Base-by-base conservation (phyloP, 2,888 invertebrate genomes). In the Caenorhabditis doughertyi region DNA sequence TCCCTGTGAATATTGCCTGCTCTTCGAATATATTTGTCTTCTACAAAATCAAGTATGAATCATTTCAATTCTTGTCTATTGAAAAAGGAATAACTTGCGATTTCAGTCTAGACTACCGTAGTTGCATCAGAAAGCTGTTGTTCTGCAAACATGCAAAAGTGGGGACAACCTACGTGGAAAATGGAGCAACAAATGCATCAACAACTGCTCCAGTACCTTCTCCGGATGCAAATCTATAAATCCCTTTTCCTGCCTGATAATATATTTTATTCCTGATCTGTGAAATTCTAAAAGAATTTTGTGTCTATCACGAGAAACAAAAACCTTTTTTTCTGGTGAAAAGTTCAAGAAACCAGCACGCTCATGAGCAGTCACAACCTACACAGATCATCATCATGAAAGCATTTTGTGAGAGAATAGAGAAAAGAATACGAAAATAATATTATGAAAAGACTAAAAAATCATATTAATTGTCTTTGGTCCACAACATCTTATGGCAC, bases 21-120 rank as follows among this genome's bases (percentile, higher is more conserved):
- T 55, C 74, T 1, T 65, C 74, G 4, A 74, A 74, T 35, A 44
- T 65, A 3, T 65, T 74, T 32, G 47, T 74, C 1, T 74, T 74
- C 49, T 74, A 65, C 32, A 35, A 18, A 35, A 65, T 74, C 65
- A 74, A 73, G 73, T 73, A 23, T 32, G 64, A 65, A n/a, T 55
- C 47, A 42, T n/a, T n/a, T n/a, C 56, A 18, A 32, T 56, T 13
- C 32, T 3, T 27, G 25, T 13, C n/a, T n/a, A n/a, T n/a, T n/a
- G n/a, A 32, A 58, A 11, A 35, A 23, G 39, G 9, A 18, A 35
- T 39, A 39, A 16, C 39, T 44, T n/a, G 23, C 16, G 39, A 25
- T 51, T 64, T 44, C 64, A 73, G 65, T 29, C 27, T 35, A 47
- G 74, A 74, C 74, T 74, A 74, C 65, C 74, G 74, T 39, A 65